Evolutionary conservation across 2,888 invertebrate species (phyloP).

Genomic region (Stictocephala bisonia): DNA sequence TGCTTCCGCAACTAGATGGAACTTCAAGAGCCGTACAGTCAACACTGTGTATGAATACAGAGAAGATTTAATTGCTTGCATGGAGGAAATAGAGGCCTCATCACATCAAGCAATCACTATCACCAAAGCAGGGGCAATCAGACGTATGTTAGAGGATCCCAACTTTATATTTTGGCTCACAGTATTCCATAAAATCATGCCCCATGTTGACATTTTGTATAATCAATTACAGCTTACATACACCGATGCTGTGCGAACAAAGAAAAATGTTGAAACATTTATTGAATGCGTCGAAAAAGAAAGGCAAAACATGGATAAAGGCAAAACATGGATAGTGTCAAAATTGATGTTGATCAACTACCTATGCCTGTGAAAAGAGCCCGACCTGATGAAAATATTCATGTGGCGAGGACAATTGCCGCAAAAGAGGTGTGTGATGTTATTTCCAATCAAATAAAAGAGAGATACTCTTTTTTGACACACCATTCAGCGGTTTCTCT

Average conservation of each 20-base stretch:
- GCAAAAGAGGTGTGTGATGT: not conserved
- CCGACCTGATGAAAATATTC: not conserved
- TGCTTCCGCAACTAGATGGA: slow-evolving; percentile 18
- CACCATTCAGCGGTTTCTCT: not conserved
- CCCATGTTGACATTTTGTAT: slow-evolving; percentile 56
- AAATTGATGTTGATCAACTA: not conserved
- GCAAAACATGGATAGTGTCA: no score
- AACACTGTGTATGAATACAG: slow-evolving; percentile 52
- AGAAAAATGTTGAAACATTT: not conserved
- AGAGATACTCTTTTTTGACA: not conserved
- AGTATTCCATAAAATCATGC: slow-evolving; percentile 58
- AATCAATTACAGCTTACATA: slow-evolving; percentile 51
- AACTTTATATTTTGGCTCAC: slow-evolving; percentile 59
- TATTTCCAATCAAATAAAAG: not conserved
- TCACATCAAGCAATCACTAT: slow-evolving; percentile 48
- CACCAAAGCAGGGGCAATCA: slow-evolving; percentile 30
- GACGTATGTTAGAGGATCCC: slow-evolving; percentile 34
- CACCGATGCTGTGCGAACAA: slow-evolving; percentile 1
- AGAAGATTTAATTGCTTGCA: slow-evolving; percentile 56
- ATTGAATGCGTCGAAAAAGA: not conserved
- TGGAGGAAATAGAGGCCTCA: slow-evolving; percentile 55
- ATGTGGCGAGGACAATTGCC: not conserved
- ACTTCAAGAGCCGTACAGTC: slow-evolving; percentile 19
- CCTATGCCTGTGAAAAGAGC: not conserved
- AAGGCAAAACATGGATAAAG: not conserved